These are phyloP conservation scores for Ceratoteleas bidentatus DNA, from an alignment of 1,140 invertebrate species.

Conservation along the genomic window DNA sequence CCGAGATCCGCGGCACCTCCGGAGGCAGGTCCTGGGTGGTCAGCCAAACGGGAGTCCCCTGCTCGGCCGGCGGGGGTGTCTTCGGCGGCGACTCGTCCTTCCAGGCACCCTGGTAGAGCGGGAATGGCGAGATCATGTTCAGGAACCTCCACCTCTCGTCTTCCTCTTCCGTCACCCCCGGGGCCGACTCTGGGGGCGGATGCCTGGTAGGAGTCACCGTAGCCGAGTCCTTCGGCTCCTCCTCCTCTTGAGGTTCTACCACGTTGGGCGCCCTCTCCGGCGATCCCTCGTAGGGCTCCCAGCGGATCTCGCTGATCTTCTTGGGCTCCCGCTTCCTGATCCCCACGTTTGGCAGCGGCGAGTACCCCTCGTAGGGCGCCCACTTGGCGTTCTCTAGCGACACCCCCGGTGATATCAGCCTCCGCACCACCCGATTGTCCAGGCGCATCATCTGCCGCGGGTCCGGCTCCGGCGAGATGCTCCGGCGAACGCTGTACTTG, in stretches of 20 bases:
- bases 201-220: constrained; percentile 75
- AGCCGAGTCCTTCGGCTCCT: constrained; percentile 67
- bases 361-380: constrained; percentile 78
- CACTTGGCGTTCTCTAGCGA: constrained; percentile 75
- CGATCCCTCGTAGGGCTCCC: constrained; percentile 75
- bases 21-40: constrained; percentile 62
- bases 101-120: constrained; percentile 79
- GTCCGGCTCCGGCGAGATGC: constrained; percentile 79
- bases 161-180: constrained; percentile 64
- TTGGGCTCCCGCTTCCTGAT: constrained; percentile 76
- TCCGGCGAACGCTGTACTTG: constrained; percentile 77
- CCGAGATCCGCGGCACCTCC: constrained; percentile 63
- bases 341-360: constrained; percentile 75
- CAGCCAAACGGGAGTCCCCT: constrained; percentile 71
- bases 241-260: constrained; percentile 50
- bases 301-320: constrained; percentile 76
- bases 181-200: constrained; percentile 70
- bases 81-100: constrained; percentile 76
- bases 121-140: constrained; percentile 77
- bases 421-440: constrained; percentile 73
- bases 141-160: constrained; percentile 77
- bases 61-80: constrained; percentile 68
- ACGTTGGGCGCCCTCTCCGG: constrained; percentile 43
- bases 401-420: constrained; percentile 77
- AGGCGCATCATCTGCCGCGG: constrained; percentile 69